These are phyloP conservation scores for Sapayoa aenigma DNA, from an alignment of 2,113 vertebrate species.

Conservation along the genomic window DNA sequence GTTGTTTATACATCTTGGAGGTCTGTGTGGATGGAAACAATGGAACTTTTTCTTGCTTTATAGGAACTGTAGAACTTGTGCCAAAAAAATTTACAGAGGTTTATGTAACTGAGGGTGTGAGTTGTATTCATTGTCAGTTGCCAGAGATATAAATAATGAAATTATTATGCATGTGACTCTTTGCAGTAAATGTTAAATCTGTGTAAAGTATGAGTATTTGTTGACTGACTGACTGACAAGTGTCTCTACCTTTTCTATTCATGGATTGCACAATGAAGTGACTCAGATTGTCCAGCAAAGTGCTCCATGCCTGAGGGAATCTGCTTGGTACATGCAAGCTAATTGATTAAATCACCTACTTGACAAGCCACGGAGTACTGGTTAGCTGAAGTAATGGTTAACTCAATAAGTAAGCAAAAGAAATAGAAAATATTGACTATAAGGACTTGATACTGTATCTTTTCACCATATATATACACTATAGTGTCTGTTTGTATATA, in stretches of 20 bases:
- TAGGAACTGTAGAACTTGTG: background rate
- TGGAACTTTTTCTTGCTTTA: background rate
- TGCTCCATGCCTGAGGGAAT: background rate
- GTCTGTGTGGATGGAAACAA: background rate
- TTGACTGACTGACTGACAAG: background rate
- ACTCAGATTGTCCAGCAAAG: background rate
- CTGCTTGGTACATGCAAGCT: background rate
- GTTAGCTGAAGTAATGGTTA: background rate
- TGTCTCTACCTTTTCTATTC: background rate
- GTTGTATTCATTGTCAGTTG: background rate
- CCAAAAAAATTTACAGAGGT: background rate
- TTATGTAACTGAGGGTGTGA: background rate
- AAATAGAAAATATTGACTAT: background rate
- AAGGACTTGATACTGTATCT: background rate
- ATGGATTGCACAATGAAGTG: constrained; percentile 11
- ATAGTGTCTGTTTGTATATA: background rate
- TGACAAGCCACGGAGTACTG: background rate
- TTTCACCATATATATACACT: background rate
- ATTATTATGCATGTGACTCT: background rate
- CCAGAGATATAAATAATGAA: background rate
- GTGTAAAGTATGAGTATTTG: background rate
- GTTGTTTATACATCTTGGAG: background rate
- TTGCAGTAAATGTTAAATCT: background rate
- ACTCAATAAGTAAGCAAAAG: background rate
- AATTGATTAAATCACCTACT: constrained; percentile 37